These are phyloP conservation scores for Gorsachius goisagi DNA, from an alignment of 2,113 vertebrate genomes.

Conservation along the genomic window DNA sequence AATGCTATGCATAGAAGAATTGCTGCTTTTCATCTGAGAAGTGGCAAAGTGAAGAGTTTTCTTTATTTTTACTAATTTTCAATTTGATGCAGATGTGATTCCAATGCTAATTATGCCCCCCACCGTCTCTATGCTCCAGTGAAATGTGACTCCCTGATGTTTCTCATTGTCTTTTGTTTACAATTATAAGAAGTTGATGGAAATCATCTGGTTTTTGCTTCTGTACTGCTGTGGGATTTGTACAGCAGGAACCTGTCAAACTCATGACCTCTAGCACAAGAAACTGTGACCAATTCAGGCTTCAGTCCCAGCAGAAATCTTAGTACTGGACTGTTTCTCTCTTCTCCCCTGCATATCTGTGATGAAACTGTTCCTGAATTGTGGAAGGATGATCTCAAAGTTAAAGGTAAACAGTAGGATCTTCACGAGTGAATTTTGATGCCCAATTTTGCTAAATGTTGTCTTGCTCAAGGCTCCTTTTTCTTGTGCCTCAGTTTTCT, in stretches of 20 bases:
- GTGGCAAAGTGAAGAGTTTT: slow-evolving; percentile 40
- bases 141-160: slow-evolving; percentile 69
- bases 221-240: slow-evolving; percentile 51
- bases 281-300: neutral
- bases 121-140: slow-evolving; percentile 38
- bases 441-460: neutral
- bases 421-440: neutral
- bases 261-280: neutral
- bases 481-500: neutral
- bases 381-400: neutral
- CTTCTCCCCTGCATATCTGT: neutral
- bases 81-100: slow-evolving; percentile 62
- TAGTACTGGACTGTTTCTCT: neutral
- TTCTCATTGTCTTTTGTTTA: slow-evolving; percentile 68
- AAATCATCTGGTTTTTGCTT: slow-evolving; percentile 62
- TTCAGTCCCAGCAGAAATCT: neutral
- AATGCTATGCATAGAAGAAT: neutral
- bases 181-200: slow-evolving; percentile 60
- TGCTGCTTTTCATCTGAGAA: slow-evolving; percentile 34
- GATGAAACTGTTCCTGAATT: neutral
- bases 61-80: slow-evolving; percentile 62
- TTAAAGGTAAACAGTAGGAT: neutral
- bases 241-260: slow-evolving; percentile 55
- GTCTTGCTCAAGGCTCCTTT: neutral
- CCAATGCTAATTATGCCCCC: slow-evolving; percentile 61